A percentile compares a stretch with the other conserved stretches of the same genome.
Evolutionary conservation across 2,888 invertebrate species (phyloP).

Genomic region (Drosophila rellima): DNA sequence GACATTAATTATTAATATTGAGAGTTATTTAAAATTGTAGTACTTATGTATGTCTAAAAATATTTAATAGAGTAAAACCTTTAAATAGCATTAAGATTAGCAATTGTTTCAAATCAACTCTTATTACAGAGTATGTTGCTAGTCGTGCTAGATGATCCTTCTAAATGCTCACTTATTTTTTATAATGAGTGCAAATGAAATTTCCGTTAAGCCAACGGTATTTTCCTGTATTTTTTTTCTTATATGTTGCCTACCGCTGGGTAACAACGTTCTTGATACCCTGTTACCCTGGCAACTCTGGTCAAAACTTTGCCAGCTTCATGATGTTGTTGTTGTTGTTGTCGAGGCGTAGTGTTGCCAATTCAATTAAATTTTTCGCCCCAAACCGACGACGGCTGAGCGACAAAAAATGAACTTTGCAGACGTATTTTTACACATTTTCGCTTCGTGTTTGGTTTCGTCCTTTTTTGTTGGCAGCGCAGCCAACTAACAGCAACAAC

Average conservation of each 20-base stretch:
- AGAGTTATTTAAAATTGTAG: too few species aligned
- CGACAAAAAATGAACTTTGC: constrained; percentile 64
- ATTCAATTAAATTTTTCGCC: constrained; percentile 68
- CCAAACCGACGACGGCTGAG: constrained; percentile 27
- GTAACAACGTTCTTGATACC: constrained; percentile 25
- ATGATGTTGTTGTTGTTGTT: constrained; percentile 19
- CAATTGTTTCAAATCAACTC: background rate
- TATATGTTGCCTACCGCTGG: constrained; percentile 22
- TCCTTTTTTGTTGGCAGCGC: constrained; percentile 37
- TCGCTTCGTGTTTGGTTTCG: constrained; percentile 34
- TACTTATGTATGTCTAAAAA: too few species aligned
- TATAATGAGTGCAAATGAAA: constrained; percentile 75
- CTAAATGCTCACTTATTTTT: constrained; percentile 40
- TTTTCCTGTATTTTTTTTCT: constrained; percentile 10
- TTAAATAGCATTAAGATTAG: background rate
- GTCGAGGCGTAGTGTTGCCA: constrained; percentile 60
- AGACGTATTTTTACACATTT: constrained; percentile 61
- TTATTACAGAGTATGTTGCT: constrained; percentile 27
- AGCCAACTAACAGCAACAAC: constrained; percentile 47
- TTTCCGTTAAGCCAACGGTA: constrained; percentile 61
- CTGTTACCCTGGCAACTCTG: constrained; percentile 55
- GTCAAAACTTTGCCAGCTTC: constrained; percentile 44
- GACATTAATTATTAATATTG: too few species aligned
- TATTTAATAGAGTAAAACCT: too few species aligned
- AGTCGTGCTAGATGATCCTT: constrained; percentile 1